Base-by-base conservation (phyloP, 1,140 invertebrate species). In the Pseudoatta argentina region DNA sequence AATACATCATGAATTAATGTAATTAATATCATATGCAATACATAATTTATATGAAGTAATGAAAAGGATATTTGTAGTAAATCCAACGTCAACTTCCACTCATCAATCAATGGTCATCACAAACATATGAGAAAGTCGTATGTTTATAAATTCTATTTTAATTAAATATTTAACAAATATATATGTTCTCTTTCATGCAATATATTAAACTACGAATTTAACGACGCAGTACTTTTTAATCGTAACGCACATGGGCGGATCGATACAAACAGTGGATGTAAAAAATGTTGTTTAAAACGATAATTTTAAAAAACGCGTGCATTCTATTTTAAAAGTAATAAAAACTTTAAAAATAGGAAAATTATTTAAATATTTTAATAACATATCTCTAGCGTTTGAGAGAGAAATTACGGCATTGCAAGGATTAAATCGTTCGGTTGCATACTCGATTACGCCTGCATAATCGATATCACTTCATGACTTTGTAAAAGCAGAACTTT, bases 401-500 rank as follows among this genome's bases (percentile, higher is more conserved):
- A n/a, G 30, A 30, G 53, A 51, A 72, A 63, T 51, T 27, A 27
- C 34, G 39, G 18, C 24, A 67, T 53, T 59, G 16, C 27, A 27
- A 55, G 14, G 30, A 76, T 85, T 85, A 78, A 77, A 85, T 85
- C 51, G 30, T 51, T 85, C 27, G 57, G 39, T 77, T 39, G 73
- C 81, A 64, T 75, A 66, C 71, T 67, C 69, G 39, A 69, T 87
- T 75, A 76, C 53, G 55, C 61, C 59, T 57, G 48, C 75, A 66
- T 76, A 83, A 67, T 76, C 71, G 86, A 87, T 82, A 71, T 57
- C 30, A 87, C 71, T 44, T 69, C 59, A 34, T 24, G 34, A 61
- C 61, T 75, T 67, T 75, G 14, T 73, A 86, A 86, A 86, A 71
- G 66, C 44, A n/a, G 39, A 71, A 86, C 77, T 86, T 86, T 82